Evolutionary conservation across 2,888 invertebrate genomes (phyloP), one percentile per base, ranked within the genome.

Genomic region (Idaea biselata): DNA sequence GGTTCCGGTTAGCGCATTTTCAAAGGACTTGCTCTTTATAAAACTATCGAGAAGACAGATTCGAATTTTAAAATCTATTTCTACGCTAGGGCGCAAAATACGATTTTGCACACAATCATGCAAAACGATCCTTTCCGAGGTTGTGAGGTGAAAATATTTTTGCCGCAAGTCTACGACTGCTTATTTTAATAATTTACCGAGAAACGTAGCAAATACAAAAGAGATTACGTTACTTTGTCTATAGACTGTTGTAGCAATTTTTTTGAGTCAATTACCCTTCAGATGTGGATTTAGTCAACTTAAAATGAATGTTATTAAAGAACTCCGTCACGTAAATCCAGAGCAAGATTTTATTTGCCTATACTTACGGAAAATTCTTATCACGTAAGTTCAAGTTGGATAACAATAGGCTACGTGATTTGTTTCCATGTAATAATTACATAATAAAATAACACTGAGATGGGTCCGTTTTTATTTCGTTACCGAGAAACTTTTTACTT

Each of bases 321-420:
- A 81, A 80, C 77, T 76, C 71, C 65, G 73, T 82, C 83, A 84
- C 86, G 84, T 84, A 75, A 68, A 70, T 68, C 71, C 73, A 70
- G 72, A 73, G 75, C 73, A 44, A 73, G 81, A 78, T 81, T 80
- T 79, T 80, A 74, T 75, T 76, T 79, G 78, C 76, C 78, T 77
- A 68, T 69, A 72, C 65, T 63, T 63, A 63, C 63, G 63, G 68
- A 65, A 73, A 69, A 86, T 84, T 84, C 85, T 6, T 57, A 72
- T 81, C 87, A 86, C 86, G 87, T 84, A 72, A 68, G 55, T 66
- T 62, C 70, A 75, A 76, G 76, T 73, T 73, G 75, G 79, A 80
- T 82, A 80, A 80, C 79, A 78, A 81, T 79, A 79, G 75, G 73
- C 69, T 73, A 79, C 81, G 81, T 80, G 79, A 76, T 80, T 77